phyloP scores from a whole-genome alignment of 2,797 vertebrate genomes.

The Tamandua tetradactyla region DNA sequence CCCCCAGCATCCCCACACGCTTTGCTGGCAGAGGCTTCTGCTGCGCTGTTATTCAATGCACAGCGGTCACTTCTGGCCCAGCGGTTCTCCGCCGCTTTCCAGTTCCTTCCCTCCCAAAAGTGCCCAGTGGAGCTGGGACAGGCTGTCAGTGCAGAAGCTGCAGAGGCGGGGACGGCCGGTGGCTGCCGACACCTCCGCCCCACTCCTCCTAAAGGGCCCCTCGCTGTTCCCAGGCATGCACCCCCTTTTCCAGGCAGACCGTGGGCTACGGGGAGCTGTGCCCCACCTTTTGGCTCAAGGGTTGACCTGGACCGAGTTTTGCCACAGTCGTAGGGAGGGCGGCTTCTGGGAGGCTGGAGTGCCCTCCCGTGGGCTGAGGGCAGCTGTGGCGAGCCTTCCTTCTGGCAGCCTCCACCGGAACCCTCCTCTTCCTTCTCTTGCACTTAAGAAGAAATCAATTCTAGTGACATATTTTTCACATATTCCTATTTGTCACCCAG shows the following conservation, averaged over 20 bases:
- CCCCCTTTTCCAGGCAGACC: not conserved
- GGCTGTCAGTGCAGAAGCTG: not conserved
- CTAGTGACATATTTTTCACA: too few species aligned
- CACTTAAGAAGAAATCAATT: too few species aligned
- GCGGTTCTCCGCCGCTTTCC: not conserved
- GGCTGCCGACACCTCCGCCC: not conserved
- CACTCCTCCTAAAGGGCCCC: not conserved
- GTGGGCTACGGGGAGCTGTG: rapidly evolving
- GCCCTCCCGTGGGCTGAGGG: too few species aligned
- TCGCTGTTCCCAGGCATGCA: rapidly evolving
- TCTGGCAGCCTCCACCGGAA: not conserved
- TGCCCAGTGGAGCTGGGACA: not conserved
- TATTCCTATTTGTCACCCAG: too few species aligned
- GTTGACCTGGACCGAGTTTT: not conserved
- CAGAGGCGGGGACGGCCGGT: not conserved
- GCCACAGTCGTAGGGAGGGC: rapidly evolving
- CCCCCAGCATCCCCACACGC: not conserved
- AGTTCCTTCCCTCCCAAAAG: not conserved
- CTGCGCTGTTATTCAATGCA: not conserved
- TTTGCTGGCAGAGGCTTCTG: not conserved
- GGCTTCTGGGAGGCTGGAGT: not conserved
- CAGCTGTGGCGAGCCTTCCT: too few species aligned
- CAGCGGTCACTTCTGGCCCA: not conserved
- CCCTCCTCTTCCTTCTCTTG: too few species aligned
- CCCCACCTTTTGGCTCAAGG: too few species aligned